Evolutionary conservation across 1,140 invertebrate species (phyloP).

Genomic region (Aphidius ervi): DNA sequence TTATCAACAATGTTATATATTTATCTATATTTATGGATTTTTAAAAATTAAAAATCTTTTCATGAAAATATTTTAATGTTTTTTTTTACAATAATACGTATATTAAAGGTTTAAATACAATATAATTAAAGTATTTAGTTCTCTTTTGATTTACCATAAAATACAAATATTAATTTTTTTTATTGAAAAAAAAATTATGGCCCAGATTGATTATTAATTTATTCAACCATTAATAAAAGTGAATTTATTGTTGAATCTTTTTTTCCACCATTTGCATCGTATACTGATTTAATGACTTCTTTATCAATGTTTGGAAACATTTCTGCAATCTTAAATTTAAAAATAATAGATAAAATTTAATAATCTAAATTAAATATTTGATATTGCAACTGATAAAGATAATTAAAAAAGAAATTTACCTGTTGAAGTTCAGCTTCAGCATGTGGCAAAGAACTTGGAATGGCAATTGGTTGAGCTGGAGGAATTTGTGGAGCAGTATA

Average conservation of each 20-base stretch:
- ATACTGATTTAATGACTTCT: slow-evolving; percentile 86
- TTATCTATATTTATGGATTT: too few species aligned
- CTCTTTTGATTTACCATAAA: slow-evolving; percentile 26
- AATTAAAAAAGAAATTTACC: slow-evolving; percentile 45
- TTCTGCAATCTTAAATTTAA: slow-evolving; percentile 70
- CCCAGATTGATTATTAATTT: slow-evolving; percentile 31
- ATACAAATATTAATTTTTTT: slow-evolving; percentile 35
- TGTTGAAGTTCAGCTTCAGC: slow-evolving; percentile 75
- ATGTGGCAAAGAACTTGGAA: slow-evolving; percentile 43
- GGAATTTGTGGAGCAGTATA: slow-evolving; percentile 45
- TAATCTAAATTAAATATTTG: neutral
- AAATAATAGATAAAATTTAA: slow-evolving; percentile 34
- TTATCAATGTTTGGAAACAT: slow-evolving; percentile 95
- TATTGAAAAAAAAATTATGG: neutral
- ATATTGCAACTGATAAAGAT: neutral
- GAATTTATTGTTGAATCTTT: slow-evolving; percentile 89
- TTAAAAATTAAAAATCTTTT: too few species aligned
- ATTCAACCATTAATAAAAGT: slow-evolving; percentile 80
- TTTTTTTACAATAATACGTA: too few species aligned
- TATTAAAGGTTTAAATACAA: too few species aligned
- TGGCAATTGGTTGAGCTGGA: slow-evolving; percentile 40
- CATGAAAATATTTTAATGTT: too few species aligned
- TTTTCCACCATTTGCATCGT: slow-evolving; percentile 84
- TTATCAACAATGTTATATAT: too few species aligned
- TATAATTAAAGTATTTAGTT: too few species aligned